A percentile compares a stretch with the other conserved stretches of the same genome.
These are phyloP conservation scores for Eclectus roratus DNA, from an alignment of 2,113 vertebrate species.

Conservation along the genomic window DNA sequence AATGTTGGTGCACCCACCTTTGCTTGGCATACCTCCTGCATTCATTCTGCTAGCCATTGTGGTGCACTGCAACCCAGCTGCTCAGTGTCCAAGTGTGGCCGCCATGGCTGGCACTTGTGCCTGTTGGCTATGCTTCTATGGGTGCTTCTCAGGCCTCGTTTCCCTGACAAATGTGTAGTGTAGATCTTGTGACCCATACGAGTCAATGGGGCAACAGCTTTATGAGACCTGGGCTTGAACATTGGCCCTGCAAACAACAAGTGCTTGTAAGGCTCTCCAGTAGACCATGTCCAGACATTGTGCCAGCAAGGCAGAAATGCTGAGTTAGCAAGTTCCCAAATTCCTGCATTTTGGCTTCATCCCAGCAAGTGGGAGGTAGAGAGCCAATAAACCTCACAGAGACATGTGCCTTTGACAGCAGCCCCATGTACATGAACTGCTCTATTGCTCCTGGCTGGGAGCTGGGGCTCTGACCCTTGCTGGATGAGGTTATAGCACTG, in stretches of 20 bases:
- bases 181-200: background rate
- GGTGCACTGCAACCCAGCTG: background rate
- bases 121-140: background rate
- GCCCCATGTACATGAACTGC: background rate
- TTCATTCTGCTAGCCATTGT: background rate
- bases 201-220: background rate
- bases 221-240: background rate
- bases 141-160: background rate
- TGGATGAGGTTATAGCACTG: background rate
- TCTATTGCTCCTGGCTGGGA: background rate
- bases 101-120: background rate
- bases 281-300: accelerated
- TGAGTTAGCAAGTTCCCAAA: background rate
- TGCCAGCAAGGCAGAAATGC: background rate
- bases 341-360: background rate
- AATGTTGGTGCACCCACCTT: background rate
- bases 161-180: background rate
- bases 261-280: background rate
- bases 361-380: background rate
- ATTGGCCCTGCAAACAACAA: background rate
- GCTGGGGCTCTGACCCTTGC: background rate
- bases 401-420: background rate
- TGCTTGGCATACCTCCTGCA: background rate
- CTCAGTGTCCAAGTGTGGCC: background rate
- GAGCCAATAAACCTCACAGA: background rate